Percentiles rank a stretch among this genome's conserved stretches.
Evolutionary conservation across 2,888 invertebrate genomes (phyloP).

Genomic region (Drosophila mulleri): DNA sequence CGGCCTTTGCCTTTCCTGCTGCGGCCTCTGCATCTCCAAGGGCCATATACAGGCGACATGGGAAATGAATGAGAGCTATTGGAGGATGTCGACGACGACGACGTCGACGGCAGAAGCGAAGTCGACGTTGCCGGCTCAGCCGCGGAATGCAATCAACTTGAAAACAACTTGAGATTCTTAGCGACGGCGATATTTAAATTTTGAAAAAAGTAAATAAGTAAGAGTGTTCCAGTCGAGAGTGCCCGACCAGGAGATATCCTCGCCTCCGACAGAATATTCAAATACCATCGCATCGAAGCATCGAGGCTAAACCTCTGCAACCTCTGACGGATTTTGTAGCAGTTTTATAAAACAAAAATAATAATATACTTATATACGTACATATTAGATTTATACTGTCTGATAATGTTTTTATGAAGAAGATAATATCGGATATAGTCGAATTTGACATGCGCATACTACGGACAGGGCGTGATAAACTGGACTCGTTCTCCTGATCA

Average conservation of each 20-base stretch:
- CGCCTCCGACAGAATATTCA: too few species aligned
- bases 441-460: too few species aligned
- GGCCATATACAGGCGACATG: slow-evolving; percentile 55
- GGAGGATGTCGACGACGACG: slow-evolving; percentile 14
- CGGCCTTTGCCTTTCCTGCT: slow-evolving; percentile 1
- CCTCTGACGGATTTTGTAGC: too few species aligned
- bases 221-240: neutral
- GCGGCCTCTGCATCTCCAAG: slow-evolving; percentile 31
- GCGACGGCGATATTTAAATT: slow-evolving; percentile 70
- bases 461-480: too few species aligned
- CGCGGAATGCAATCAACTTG: slow-evolving; percentile 73
- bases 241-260: neutral
- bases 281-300: too few species aligned
- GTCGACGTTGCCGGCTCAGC: slow-evolving; percentile 48
- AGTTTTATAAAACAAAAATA: too few species aligned
- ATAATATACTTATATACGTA: too few species aligned
- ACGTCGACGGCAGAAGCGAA: slow-evolving; percentile 16
- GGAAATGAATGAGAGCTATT: slow-evolving; percentile 61
- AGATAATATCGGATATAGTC: too few species aligned
- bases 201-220: slow-evolving; percentile 63
- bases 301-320: too few species aligned
- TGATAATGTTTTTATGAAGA: too few species aligned
- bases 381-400: too few species aligned
- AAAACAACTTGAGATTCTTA: slow-evolving; percentile 77
- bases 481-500: too few species aligned